These are phyloP conservation scores for Eudyptes chrysolophus DNA, from an alignment of 2,113 vertebrate species.

Conservation along the genomic window DNA sequence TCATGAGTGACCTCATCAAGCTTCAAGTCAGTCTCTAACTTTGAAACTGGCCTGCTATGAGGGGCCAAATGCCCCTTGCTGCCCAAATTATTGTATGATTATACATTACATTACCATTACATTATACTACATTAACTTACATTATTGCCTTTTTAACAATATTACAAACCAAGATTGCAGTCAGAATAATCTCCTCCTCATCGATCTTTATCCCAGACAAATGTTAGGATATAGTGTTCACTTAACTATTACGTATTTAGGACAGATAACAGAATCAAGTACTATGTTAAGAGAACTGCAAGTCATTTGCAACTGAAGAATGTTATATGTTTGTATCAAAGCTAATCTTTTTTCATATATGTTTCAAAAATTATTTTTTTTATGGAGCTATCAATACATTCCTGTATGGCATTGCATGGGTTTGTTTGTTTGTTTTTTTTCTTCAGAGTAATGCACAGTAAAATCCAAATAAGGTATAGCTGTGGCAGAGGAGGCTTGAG, in stretches of 20 bases:
- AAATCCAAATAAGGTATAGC: neutral
- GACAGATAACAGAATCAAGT: neutral
- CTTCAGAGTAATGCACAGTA: neutral
- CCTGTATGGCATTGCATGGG: neutral
- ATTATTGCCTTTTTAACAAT: neutral
- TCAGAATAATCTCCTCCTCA: neutral
- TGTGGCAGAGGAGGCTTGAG: slow-evolving; percentile 7
- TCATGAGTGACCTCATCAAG: neutral
- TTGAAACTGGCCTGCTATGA: neutral
- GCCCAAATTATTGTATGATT: neutral
- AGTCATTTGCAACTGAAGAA: neutral
- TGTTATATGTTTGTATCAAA: neutral
- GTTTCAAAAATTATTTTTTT: neutral
- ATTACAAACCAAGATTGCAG: neutral
- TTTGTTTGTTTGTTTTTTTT: neutral
- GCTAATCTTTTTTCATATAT: neutral
- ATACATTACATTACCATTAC: neutral
- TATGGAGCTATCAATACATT: neutral
- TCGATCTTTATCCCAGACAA: neutral
- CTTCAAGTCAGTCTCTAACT: neutral
- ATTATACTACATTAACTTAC: neutral
- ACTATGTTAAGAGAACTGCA: neutral
- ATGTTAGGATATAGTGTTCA: too few species aligned
- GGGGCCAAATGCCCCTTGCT: neutral
- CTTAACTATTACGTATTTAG: neutral